These are phyloP conservation scores for Drosophila lacicola DNA, from an alignment of 2,888 invertebrate species.

Conservation along the genomic window DNA sequence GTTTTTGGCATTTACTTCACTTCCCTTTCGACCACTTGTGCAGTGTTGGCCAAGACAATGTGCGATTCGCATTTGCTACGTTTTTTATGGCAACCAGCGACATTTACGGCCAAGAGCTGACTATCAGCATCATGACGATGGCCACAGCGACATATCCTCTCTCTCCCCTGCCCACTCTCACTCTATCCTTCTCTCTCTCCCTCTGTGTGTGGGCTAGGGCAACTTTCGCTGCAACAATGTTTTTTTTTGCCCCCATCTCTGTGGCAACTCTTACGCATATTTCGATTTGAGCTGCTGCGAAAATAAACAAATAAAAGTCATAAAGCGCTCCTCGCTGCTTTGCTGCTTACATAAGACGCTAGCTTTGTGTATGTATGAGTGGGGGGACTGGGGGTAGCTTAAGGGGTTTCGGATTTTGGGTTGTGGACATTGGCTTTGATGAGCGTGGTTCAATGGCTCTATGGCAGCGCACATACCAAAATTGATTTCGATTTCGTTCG, in stretches of 20 bases:
- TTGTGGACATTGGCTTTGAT: conserved; percentile 57
- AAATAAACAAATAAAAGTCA: conserved; percentile 70
- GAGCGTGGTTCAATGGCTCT: conserved; percentile 74
- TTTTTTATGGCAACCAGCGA: conserved; percentile 59
- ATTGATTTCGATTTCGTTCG: conserved; percentile 72
- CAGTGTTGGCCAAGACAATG: conserved; percentile 24
- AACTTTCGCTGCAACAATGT: conserved; percentile 62
- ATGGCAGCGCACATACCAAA: conserved; percentile 56
- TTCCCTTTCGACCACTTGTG: conserved; percentile 34
- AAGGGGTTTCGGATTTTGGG: not conserved
- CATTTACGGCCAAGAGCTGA: conserved; percentile 73
- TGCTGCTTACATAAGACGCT: conserved; percentile 47
- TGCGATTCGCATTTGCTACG: conserved; percentile 54
- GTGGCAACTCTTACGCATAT: conserved; percentile 59
- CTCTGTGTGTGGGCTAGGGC: conserved; percentile 31
- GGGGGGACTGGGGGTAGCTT: too few species aligned
- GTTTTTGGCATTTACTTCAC: conserved; percentile 26
- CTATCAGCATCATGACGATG: conserved; percentile 58
- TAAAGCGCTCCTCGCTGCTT: conserved; percentile 40
- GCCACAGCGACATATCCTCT: conserved; percentile 28
- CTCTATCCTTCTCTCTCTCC: not conserved
- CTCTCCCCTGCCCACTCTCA: not conserved
- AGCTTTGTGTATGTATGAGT: not conserved
- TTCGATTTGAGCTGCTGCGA: conserved; percentile 54
- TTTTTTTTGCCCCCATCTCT: conserved; percentile 9